Evolutionary conservation across 2,888 invertebrate genomes (phyloP), one percentile per base, ranked within the genome.

Genomic region (Hirtodrosophila trivittata): DNA sequence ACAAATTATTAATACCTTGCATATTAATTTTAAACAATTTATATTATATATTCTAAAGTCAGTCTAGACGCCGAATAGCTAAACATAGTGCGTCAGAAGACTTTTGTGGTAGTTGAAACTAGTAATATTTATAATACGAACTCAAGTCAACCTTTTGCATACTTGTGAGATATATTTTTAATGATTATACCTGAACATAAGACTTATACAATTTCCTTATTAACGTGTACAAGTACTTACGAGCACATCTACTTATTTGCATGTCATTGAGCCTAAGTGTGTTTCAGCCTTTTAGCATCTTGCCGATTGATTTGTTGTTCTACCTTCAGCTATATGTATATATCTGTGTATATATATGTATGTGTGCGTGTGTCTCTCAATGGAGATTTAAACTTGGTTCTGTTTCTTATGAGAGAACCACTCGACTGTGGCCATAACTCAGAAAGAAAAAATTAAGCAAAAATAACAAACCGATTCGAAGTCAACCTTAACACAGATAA

Each of bases 401-500:
- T 54, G 37, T 25, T 60, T 7, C 16, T 30, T 43, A 35, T 51
- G 46, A 32, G 37, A 47, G 33, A 63, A 35, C 62, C 66, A 70
- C 58, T 66, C 71, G 47, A 46, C 56, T 75, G 59, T 66, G 41
- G 58, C 50, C 62, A 51, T 59, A 63, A 54, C 41, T 57, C 41
- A 60, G 41, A 57, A 70, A 64, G 41, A 50, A 54, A 42, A 59
- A 26, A 58, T n/a, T n/a, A n/a, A n/a, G n/a, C n/a, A 46, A 8
- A 30, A 35, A 14, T 39, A 66, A 37, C 49, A 35, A 47, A 47
- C 18, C 9, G 16, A 49, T 6, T 14, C 49, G 41, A 45, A 49
- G 52, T 9, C 51, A 66, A 73, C 83, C 83, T 77, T 77, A 75
- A 77, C 77, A 77, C 37, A 77, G 69, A 55, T 83, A 69, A 52